Conservation (phyloP, 2,113 vertebrate genomes). For the Hippocampus mohnikei region DNA sequence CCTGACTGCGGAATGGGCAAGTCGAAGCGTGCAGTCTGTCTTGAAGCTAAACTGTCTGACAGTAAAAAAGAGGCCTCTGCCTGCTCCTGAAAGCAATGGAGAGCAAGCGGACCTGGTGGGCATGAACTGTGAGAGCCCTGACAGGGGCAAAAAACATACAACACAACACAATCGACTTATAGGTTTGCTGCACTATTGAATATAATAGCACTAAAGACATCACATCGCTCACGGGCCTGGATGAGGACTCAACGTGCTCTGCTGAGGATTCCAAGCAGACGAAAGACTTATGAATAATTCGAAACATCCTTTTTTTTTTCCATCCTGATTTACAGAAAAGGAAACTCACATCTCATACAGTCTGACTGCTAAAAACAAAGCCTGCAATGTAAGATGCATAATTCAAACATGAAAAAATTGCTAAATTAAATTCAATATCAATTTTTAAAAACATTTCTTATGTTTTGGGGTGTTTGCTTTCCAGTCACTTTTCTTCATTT, state of each 20-base stretch:
- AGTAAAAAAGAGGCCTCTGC: conserved; percentile 65
- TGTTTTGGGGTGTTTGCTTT: conserved; percentile 54
- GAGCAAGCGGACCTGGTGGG: conserved; percentile 71
- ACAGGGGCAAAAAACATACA: conserved; percentile 45
- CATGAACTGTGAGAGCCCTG: conserved; percentile 53
- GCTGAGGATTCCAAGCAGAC: conserved; percentile 53
- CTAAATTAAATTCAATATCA: not conserved
- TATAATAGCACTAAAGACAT: conserved; percentile 34
- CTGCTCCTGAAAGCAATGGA: conserved; percentile 67
- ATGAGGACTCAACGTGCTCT: conserved; percentile 60
- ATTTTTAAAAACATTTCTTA: not conserved
- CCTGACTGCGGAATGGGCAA: conserved; percentile 57
- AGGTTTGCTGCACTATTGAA: conserved; percentile 42
- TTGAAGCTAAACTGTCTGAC: conserved; percentile 56
- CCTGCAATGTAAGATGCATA: conserved; percentile 25
- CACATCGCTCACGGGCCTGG: conserved; percentile 47
- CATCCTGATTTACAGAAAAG: conserved; percentile 38
- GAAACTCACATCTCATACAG: conserved; percentile 25
- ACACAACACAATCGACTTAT: conserved; percentile 58
- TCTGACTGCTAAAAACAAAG: conserved; percentile 34
- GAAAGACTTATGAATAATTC: conserved; percentile 68
- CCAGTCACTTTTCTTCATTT: conserved; percentile 66
- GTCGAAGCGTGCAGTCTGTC: conserved; percentile 59
- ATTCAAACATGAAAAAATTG: conserved; percentile 22
- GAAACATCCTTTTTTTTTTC: conserved; percentile 37